phyloP scores from a whole-genome alignment of 2,888 invertebrate genomes.

The Shargacucullia verbasci region DNA sequence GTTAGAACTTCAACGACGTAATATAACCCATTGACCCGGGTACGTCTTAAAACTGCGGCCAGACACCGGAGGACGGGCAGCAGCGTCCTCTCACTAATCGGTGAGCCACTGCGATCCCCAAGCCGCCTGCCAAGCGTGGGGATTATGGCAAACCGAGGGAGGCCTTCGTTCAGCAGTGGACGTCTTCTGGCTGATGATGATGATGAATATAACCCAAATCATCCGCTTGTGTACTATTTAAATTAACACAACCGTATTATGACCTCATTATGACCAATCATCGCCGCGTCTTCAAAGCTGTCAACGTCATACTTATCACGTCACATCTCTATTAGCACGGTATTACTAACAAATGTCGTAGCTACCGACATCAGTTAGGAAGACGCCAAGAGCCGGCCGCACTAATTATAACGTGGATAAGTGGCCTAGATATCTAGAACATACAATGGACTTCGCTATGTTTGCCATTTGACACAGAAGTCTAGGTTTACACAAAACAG shows the following conservation, averaged over 20 bases:
- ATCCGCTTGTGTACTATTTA: slow-evolving; percentile 9
- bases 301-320: slow-evolving; percentile 48
- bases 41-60: too few species aligned
- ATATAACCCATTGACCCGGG: too few species aligned
- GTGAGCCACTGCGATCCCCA: too few species aligned
- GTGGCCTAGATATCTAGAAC: slow-evolving; percentile 53
- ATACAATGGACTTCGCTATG: slow-evolving; percentile 41
- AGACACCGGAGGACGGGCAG: too few species aligned
- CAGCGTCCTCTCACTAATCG: too few species aligned
- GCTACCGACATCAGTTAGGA: slow-evolving; percentile 28
- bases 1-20: too few species aligned
- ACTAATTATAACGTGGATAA: slow-evolving; percentile 60
- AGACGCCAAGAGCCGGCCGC: slow-evolving; percentile 35
- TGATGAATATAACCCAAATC: too few species aligned
- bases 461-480: slow-evolving; percentile 42
- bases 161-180: too few species aligned
- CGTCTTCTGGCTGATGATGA: too few species aligned
- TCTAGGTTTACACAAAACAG: slow-evolving; percentile 20
- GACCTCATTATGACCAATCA: slow-evolving; percentile 25
- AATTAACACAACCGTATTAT: slow-evolving; percentile 26
- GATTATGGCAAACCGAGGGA: too few species aligned
- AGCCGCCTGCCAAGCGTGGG: too few species aligned
- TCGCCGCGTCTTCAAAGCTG: slow-evolving; percentile 7
- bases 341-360: slow-evolving; percentile 19
- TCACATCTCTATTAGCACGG: slow-evolving; percentile 36